Conservation (phyloP, 1,140 invertebrate genomes). For the Trichonephila clavata region DNA sequence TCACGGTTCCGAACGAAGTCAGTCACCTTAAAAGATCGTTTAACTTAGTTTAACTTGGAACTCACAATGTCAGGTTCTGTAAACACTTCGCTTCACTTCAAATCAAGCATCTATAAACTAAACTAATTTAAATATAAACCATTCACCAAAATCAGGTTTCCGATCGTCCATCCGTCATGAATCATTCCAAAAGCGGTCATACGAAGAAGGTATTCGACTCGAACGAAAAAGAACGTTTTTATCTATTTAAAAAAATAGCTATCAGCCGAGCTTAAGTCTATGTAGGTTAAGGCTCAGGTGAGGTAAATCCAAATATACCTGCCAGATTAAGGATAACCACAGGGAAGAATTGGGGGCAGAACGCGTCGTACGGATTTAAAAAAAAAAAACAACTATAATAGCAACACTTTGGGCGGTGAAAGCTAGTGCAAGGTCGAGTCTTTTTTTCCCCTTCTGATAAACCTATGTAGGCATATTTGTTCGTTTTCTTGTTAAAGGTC, state of each 20-base stretch:
- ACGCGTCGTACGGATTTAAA: background rate
- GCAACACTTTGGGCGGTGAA: conserved; percentile 19
- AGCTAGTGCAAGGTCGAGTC: conserved; percentile 30
- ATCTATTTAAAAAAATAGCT: conserved; percentile 14
- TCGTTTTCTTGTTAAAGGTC: conserved; percentile 33
- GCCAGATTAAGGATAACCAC: conserved; percentile 13
- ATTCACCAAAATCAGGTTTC: background rate
- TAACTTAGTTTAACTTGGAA: too few relatives aligned
- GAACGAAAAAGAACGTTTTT: background rate
- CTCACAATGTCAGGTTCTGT: too few relatives aligned
- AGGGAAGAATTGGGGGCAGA: conserved; percentile 32
- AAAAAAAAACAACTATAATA: background rate
- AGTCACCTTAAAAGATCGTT: too few relatives aligned
- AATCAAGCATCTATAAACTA: too few relatives aligned
- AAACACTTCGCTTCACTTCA: too few relatives aligned
- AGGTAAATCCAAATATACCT: conserved; percentile 44
- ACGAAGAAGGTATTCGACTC: background rate
- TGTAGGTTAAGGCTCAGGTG: conserved; percentile 42
- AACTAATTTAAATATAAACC: background rate
- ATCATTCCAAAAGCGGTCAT: conserved; percentile 16
- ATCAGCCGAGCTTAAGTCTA: conserved; percentile 16
- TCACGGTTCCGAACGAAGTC: too few relatives aligned
- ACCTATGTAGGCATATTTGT: background rate
- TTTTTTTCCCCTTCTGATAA: background rate
- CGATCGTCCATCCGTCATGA: background rate